phyloP scores from a whole-genome alignment of 2,888 invertebrate species.

The Ischnura elegans region DNA sequence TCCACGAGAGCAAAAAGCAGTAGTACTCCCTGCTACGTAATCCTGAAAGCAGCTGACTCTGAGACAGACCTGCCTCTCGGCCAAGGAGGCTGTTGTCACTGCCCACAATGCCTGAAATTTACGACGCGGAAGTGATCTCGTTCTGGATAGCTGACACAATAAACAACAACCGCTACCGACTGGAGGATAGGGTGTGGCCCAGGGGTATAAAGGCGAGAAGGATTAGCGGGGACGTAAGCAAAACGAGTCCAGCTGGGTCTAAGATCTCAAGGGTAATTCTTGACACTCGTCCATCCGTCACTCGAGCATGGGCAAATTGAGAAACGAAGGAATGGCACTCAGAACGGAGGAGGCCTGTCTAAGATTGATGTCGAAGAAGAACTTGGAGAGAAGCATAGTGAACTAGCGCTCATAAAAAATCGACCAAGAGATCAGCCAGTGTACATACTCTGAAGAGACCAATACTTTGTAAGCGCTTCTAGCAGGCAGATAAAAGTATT shows the following conservation, averaged over 20 bases:
- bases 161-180: neutral
- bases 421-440: no score
- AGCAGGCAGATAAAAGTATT: no score
- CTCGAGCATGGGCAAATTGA: neutral
- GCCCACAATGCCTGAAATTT: neutral
- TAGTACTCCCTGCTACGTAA: no score
- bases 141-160: neutral
- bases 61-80: neutral
- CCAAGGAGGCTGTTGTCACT: neutral
- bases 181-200: neutral
- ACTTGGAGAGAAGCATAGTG: no score
- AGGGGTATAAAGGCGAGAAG: neutral
- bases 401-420: no score
- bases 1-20: neutral
- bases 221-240: neutral
- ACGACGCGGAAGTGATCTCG: neutral
- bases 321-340: neutral
- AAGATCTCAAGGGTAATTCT: neutral
- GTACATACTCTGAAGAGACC: no score
- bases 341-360: neutral
- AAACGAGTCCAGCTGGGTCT: neutral
- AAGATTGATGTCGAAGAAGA: no score
- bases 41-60: neutral
- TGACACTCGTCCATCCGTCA: neutral
- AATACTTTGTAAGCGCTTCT: no score